These are phyloP conservation scores for Sphenopsis melanotis DNA, from an alignment of 2,797 vertebrate genomes.

Conservation along the genomic window DNA sequence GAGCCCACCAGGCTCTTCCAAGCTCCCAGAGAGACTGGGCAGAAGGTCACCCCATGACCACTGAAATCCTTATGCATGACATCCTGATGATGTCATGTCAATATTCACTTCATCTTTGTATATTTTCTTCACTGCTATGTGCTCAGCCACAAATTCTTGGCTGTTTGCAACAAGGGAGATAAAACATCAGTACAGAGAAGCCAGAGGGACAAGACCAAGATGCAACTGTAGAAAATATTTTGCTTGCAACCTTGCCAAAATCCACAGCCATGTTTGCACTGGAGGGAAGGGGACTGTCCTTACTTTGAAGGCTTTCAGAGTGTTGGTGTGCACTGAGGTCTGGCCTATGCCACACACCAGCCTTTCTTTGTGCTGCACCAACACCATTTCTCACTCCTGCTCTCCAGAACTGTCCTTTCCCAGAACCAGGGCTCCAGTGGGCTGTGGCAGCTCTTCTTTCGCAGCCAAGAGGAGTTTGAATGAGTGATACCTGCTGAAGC, in stretches of 20 bases:
- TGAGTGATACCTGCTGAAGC: neutral
- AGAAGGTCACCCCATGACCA: neutral
- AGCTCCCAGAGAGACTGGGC: neutral
- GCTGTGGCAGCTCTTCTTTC: neutral
- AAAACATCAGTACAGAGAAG: neutral
- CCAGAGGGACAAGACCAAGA: neutral
- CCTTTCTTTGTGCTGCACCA: neutral
- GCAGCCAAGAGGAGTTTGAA: neutral
- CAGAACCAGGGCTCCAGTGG: neutral
- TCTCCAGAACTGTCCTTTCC: neutral
- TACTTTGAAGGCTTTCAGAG: neutral
- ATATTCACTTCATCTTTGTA: neutral
- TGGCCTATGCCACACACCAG: neutral
- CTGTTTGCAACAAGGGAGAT: neutral
- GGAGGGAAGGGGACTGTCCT: neutral
- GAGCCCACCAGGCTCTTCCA: neutral
- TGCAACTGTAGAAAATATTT: neutral
- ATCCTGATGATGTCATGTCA: neutral
- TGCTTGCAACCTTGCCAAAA: conserved; percentile 13
- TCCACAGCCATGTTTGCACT: neutral
- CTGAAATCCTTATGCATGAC: neutral
- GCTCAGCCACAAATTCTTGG: neutral
- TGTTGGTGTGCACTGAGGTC: neutral
- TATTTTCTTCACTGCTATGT: neutral
- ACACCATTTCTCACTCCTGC: neutral